Conservation (phyloP, 2,113 vertebrate species). For the Tachycineta bicolor region DNA sequence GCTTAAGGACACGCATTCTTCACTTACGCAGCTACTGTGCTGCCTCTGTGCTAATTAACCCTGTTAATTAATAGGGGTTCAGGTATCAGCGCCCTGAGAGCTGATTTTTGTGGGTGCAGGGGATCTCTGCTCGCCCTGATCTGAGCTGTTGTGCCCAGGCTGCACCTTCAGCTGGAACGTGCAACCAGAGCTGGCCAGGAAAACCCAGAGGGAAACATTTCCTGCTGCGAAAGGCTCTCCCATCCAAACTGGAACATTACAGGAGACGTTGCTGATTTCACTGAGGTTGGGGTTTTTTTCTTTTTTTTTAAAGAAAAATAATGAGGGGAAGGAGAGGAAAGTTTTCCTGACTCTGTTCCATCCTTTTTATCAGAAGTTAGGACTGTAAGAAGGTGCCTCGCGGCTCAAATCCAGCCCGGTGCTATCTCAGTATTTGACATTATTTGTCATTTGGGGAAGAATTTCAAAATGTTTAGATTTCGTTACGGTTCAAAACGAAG, state of each 20-base stretch:
- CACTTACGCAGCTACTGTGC: neutral
- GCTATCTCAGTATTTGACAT: slow-evolving; percentile 71
- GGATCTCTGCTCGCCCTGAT: neutral
- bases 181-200: neutral
- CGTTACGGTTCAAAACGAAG: neutral
- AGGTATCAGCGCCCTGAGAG: neutral
- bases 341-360: slow-evolving; percentile 56
- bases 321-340: slow-evolving; percentile 34
- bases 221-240: neutral
- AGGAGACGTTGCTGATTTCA: neutral
- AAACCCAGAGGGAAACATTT: slow-evolving; percentile 19
- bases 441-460: slow-evolving; percentile 68
- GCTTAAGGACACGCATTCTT: neutral
- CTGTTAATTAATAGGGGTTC: neutral
- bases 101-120: neutral
- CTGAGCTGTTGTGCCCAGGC: neutral
- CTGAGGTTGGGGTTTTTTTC: neutral
- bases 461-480: slow-evolving; percentile 68
- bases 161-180: neutral
- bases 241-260: slow-evolving; percentile 26
- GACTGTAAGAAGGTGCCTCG: slow-evolving; percentile 65
- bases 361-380: slow-evolving; percentile 65
- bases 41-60: neutral
- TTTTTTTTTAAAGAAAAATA: neutral
- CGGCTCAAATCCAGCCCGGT: slow-evolving; percentile 60